A percentile compares a stretch with the other conserved stretches of the same genome.
Conservation (phyloP, 2,888 invertebrate species). For the Tiliacea aurago region DNA sequence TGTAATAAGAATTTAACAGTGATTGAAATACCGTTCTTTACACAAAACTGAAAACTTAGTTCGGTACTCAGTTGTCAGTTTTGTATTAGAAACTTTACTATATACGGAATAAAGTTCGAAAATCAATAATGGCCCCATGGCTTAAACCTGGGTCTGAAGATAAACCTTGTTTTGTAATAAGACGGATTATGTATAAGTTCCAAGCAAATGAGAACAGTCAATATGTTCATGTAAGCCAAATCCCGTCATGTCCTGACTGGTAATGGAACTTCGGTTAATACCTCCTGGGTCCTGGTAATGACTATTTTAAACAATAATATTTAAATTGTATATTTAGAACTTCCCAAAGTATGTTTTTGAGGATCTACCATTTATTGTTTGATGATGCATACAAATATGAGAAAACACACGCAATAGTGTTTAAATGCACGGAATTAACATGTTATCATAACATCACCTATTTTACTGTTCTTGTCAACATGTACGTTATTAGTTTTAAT, state of each 20-base stretch:
- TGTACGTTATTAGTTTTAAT: slow-evolving; percentile 27
- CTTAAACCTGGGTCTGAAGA: too few species aligned
- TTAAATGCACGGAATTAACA: slow-evolving; percentile 27
- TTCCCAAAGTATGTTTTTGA: not conserved
- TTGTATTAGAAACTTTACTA: too few species aligned
- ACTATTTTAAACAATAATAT: not conserved
- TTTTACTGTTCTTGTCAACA: slow-evolving; percentile 28
- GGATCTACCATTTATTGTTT: not conserved
- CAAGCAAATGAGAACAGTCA: not conserved
- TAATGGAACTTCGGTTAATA: not conserved
- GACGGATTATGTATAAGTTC: not conserved
- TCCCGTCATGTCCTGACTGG: not conserved
- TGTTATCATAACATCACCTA: slow-evolving; percentile 19
- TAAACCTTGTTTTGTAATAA: too few species aligned
- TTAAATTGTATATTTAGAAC: not conserved
- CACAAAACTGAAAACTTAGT: too few species aligned
- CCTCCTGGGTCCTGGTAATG: not conserved
- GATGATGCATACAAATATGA: not conserved
- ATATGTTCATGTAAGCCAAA: too few species aligned
- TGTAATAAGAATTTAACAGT: too few species aligned
- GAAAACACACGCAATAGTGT: not conserved
- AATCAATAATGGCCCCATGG: too few species aligned
- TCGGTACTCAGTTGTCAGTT: too few species aligned
- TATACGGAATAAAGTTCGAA: too few species aligned
- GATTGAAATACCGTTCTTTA: too few species aligned